Percentiles rank a stretch among this genome's conserved stretches.
These are phyloP conservation scores for Gobiocypris rarus DNA, from an alignment of 2,113 vertebrate genomes.

Conservation along the genomic window DNA sequence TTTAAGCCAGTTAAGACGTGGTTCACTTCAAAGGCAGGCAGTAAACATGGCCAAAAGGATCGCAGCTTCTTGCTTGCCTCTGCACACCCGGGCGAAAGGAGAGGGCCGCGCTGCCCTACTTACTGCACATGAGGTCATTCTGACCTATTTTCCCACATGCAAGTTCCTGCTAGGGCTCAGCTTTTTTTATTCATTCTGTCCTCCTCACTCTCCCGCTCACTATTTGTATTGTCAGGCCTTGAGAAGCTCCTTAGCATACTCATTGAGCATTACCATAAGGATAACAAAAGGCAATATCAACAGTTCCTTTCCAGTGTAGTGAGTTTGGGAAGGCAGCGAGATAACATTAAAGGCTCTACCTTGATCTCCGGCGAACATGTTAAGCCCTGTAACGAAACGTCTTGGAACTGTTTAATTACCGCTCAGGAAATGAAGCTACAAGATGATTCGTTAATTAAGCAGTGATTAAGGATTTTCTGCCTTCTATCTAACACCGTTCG, in stretches of 20 bases:
- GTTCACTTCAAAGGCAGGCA: constrained; percentile 75
- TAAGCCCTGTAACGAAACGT: constrained; percentile 85
- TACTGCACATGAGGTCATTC: constrained; percentile 77
- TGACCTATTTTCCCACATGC: constrained; percentile 79
- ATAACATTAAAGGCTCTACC: constrained; percentile 86
- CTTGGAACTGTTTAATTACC: constrained; percentile 85
- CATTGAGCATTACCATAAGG: constrained; percentile 75
- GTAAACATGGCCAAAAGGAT: constrained; percentile 74
- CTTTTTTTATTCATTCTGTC: constrained; percentile 64
- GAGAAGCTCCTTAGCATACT: constrained; percentile 74
- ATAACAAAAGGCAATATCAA: constrained; percentile 80
- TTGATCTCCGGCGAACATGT: constrained; percentile 85
- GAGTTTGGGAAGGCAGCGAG: constrained; percentile 67
- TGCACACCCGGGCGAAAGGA: constrained; percentile 64
- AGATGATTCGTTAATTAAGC: constrained; percentile 87
- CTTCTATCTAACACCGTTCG: constrained; percentile 79
- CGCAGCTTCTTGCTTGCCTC: constrained; percentile 68
- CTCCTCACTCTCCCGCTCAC: constrained; percentile 29
- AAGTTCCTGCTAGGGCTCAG: constrained; percentile 68
- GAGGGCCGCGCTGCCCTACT: constrained; percentile 74
- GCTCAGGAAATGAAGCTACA: constrained; percentile 84
- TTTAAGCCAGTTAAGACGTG: constrained; percentile 65
- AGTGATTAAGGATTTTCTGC: constrained; percentile 86
- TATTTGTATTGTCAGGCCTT: constrained; percentile 73
- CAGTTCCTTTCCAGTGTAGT: constrained; percentile 78